Percentiles rank a stretch among this genome's conserved stretches.
These are phyloP conservation scores for Todiramphus saurophagus DNA, from an alignment of 2,113 vertebrate species.

Conservation along the genomic window DNA sequence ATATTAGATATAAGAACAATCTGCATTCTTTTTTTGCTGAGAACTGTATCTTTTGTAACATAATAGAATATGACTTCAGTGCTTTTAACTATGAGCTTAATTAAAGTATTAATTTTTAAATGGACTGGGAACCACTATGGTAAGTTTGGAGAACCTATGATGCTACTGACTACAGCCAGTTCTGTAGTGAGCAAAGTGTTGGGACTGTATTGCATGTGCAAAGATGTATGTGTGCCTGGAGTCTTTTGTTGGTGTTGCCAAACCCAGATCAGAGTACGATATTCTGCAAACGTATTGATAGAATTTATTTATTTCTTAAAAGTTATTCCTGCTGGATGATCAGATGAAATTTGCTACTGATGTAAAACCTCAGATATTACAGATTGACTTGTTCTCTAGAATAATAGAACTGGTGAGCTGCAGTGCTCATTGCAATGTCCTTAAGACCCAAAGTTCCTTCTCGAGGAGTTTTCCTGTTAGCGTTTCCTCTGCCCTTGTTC, in stretches of 20 bases:
- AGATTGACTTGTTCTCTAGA: not conserved
- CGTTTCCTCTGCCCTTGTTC: conserved; percentile 14
- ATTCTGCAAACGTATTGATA: not conserved
- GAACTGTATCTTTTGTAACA: not conserved
- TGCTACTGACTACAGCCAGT: not conserved
- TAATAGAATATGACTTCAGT: not conserved
- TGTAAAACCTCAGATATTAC: not conserved
- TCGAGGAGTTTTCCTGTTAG: not conserved
- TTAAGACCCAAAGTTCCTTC: conserved; percentile 1
- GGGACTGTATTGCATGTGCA: not conserved
- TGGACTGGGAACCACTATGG: not conserved
- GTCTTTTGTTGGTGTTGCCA: not conserved
- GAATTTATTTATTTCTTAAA: not conserved
- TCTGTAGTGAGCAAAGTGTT: not conserved
- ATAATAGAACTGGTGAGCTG: not conserved
- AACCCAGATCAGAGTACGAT: not conserved
- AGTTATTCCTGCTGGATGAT: not conserved
- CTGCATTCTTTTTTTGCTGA: not conserved
- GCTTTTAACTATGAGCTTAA: not conserved
- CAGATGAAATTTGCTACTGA: not conserved
- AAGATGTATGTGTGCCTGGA: not conserved
- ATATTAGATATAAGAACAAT: not conserved
- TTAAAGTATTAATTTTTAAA: not conserved
- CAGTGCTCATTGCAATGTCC: not conserved
- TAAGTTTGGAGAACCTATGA: not conserved